Percentiles rank a stretch among this genome's conserved stretches.
phyloP scores from a whole-genome alignment of 2,113 vertebrate species.

The Zosterops pallidus region DNA sequence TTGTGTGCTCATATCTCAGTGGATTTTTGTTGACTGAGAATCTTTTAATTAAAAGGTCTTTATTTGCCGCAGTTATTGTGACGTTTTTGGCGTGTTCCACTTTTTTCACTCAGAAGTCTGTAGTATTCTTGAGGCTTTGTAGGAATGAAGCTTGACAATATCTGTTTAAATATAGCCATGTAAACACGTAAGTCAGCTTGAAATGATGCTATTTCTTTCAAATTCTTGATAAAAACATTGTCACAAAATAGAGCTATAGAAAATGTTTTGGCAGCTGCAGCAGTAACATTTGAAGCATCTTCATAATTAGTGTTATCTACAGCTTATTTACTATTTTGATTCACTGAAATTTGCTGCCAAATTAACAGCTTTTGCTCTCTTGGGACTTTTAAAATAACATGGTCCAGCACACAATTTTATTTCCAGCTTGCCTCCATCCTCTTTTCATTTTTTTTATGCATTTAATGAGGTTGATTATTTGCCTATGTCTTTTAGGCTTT shows the following conservation, averaged over 20 bases:
- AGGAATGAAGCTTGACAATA: conserved; percentile 30
- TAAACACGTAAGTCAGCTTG: conserved; percentile 31
- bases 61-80: not conserved
- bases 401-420: not conserved
- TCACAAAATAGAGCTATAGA: conserved; percentile 60
- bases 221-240: conserved; percentile 55
- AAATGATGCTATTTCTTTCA: conserved; percentile 25
- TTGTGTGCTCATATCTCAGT: not conserved
- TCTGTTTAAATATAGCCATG: conserved; percentile 52
- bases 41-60: not conserved
- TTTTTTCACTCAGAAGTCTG: conserved; percentile 26
- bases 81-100: not conserved
- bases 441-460: not conserved
- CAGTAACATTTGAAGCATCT: conserved; percentile 49
- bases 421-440: not conserved
- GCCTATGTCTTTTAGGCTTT: not conserved
- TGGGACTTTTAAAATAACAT: conserved; percentile 29
- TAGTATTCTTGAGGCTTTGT: conserved; percentile 41
- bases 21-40: not conserved
- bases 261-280: conserved; percentile 68
- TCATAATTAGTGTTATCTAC: conserved; percentile 72
- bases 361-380: conserved; percentile 42
- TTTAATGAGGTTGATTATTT: not conserved
- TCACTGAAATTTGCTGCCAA: conserved; percentile 45
- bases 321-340: conserved; percentile 70